Conservation (phyloP, 2,888 invertebrate genomes). For the Melinaea marsaeus region DNA sequence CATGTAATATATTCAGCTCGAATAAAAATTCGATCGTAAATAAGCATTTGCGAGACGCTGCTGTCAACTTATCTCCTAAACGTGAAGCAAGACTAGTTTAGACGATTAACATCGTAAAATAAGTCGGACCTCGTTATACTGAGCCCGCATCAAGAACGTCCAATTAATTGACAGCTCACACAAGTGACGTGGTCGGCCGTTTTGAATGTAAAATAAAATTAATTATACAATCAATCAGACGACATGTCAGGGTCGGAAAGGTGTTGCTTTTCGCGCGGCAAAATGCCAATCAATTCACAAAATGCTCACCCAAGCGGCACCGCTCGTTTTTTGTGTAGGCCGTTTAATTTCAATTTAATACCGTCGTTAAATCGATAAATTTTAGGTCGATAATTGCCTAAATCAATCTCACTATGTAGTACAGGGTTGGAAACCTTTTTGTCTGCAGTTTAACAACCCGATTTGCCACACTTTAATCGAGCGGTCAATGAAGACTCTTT, state of each 20-base stretch:
- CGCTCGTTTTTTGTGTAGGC: constrained; percentile 34
- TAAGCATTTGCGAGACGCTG: constrained; percentile 51
- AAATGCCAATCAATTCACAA: constrained; percentile 71
- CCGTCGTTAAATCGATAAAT: constrained; percentile 38
- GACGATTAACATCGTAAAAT: constrained; percentile 52
- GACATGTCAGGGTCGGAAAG: constrained; percentile 69
- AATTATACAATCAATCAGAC: constrained; percentile 75
- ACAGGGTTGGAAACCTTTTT: neutral
- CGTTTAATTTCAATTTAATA: constrained; percentile 20
- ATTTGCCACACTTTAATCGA: constrained; percentile 72
- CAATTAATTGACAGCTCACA: constrained; percentile 73
- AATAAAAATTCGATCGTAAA: constrained; percentile 36
- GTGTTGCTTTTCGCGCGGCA: constrained; percentile 74
- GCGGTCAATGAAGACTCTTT: constrained; percentile 58
- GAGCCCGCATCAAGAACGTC: constrained; percentile 71
- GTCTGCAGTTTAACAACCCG: constrained; percentile 59
- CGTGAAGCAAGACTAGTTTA: constrained; percentile 51
- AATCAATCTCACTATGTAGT: neutral
- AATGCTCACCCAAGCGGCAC: constrained; percentile 62
- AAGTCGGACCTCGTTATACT: constrained; percentile 57
- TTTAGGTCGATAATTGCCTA: constrained; percentile 34
- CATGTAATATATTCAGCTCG: constrained; percentile 33
- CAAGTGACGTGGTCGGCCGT: constrained; percentile 59
- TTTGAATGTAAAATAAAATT: constrained; percentile 72
- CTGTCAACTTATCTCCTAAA: constrained; percentile 58